Percentiles rank a stretch among this genome's conserved stretches.
Conservation (phyloP, 2,888 invertebrate genomes). For the Coenonympha arcania region DNA sequence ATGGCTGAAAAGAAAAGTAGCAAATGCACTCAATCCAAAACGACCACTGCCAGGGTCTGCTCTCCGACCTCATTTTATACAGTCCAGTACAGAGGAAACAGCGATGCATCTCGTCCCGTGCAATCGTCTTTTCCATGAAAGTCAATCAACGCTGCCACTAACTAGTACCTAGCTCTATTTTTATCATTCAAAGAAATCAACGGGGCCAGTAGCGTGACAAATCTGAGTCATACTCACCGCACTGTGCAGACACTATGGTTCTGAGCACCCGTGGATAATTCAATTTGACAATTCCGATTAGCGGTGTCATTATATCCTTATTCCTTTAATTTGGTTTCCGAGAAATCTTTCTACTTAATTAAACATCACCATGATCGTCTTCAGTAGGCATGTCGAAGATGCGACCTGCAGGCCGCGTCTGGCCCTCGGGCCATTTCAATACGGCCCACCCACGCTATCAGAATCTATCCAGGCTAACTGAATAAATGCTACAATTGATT, state of each 20-base stretch:
- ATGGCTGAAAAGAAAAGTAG: slow-evolving; percentile 1
- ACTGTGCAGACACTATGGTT: slow-evolving; percentile 22
- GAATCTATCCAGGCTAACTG: no score
- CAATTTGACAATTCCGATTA: slow-evolving; percentile 11
- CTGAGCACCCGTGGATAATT: slow-evolving; percentile 19
- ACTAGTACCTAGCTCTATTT: slow-evolving; percentile 49
- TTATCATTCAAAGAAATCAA: slow-evolving; percentile 53
- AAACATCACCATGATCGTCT: no score
- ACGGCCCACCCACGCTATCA: no score
- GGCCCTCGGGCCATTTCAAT: no score
- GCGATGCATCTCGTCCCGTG: slow-evolving; percentile 39
- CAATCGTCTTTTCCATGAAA: slow-evolving; percentile 54
- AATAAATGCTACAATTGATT: no score
- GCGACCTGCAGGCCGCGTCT: no score
- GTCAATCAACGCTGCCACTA: slow-evolving; percentile 48
- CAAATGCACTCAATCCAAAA: slow-evolving; percentile 16
- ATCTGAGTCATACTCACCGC: slow-evolving; percentile 28
- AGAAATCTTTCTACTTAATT: background rate
- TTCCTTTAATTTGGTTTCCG: slow-evolving; percentile 7
- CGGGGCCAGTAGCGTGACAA: slow-evolving; percentile 30
- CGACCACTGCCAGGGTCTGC: slow-evolving; percentile 19
- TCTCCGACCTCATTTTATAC: slow-evolving; percentile 42
- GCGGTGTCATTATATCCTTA: slow-evolving; percentile 2
- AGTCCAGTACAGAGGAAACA: slow-evolving; percentile 39
- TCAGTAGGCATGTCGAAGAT: no score